phyloP scores from a whole-genome alignment of 2,888 invertebrate genomes.

The Punctoribates punctum region DNA sequence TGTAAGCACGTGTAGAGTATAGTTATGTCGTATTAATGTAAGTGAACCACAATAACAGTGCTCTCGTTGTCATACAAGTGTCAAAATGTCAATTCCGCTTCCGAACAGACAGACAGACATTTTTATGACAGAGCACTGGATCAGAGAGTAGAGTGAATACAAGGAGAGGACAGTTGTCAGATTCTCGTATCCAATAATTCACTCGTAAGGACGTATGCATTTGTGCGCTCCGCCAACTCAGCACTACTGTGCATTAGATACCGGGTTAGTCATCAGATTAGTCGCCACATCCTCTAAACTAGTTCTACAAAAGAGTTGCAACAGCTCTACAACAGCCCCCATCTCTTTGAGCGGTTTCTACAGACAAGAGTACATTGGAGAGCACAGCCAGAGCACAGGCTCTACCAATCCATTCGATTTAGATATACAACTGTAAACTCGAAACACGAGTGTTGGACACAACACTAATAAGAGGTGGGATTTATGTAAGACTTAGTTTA shows the following conservation, averaged over 20 bases:
- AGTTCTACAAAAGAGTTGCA: slow-evolving; percentile 19
- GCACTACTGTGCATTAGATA: slow-evolving; percentile 7
- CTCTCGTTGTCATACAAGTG: slow-evolving; percentile 21
- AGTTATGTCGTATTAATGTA: slow-evolving; percentile 26
- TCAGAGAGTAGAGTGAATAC: background rate
- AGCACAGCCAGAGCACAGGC: background rate
- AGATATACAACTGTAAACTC: background rate
- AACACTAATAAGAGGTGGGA: slow-evolving; percentile 27
- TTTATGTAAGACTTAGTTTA: slow-evolving; percentile 11
- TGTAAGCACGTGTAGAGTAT: slow-evolving; percentile 15
- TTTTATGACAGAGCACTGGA: slow-evolving; percentile 9
- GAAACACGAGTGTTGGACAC: background rate
- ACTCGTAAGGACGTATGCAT: background rate
- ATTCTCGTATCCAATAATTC: slow-evolving; percentile 13
- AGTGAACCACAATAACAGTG: slow-evolving; percentile 16
- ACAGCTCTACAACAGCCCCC: slow-evolving; percentile 5
- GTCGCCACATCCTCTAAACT: slow-evolving; percentile 25
- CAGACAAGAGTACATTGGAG: background rate
- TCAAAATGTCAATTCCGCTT: slow-evolving; percentile 27
- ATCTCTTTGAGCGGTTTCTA: background rate
- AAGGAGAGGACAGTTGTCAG: background rate
- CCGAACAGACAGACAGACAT: slow-evolving; percentile 17
- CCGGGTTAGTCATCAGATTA: slow-evolving; percentile 26
- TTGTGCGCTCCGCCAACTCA: background rate
- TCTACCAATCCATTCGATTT: background rate